A percentile compares a stretch with the other conserved stretches of the same genome.
phyloP scores from a whole-genome alignment of 2,797 vertebrate species.

The Melanotaenia pygmaea region DNA sequence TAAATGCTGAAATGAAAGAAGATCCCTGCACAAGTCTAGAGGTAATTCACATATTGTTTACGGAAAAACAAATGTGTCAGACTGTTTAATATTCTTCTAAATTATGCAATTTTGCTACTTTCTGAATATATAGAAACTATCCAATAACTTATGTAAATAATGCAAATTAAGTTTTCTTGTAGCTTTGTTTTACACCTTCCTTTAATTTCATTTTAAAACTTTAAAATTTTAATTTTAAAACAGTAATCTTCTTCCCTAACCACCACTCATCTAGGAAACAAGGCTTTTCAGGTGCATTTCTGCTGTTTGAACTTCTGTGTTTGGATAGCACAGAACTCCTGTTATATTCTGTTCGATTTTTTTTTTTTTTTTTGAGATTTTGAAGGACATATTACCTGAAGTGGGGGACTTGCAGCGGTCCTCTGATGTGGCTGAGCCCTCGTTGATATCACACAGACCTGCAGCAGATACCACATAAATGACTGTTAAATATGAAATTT shows the following conservation, averaged over 20 bases:
- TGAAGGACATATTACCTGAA: conserved; percentile 90
- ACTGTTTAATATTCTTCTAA: not conserved
- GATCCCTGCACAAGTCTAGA: conserved; percentile 13
- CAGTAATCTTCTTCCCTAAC: conserved; percentile 15
- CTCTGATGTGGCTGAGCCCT: conserved; percentile 91
- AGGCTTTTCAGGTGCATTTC: conserved; percentile 5
- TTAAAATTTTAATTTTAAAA: conserved; percentile 30
- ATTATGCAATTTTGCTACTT: conserved; percentile 18
- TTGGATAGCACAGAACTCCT: conserved; percentile 15
- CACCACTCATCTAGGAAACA: not conserved
- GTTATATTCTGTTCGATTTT: not conserved
- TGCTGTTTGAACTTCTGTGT: conserved; percentile 14
- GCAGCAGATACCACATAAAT: conserved; percentile 65
- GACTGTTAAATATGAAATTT: not conserved
- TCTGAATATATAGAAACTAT: conserved; percentile 13
- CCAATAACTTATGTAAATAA: conserved; percentile 2
- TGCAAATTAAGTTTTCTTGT: not conserved
- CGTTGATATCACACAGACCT: conserved; percentile 97
- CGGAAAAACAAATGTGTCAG: conserved; percentile 2
- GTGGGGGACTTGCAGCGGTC: conserved; percentile 99
- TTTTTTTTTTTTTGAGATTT: conserved; percentile 14
- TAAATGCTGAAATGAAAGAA: conserved; percentile 23
- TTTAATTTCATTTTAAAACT: too few relatives aligned
- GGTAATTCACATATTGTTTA: conserved; percentile 16
- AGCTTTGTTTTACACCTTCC: conserved; percentile 27